Conservation (phyloP, 2,113 vertebrate genomes). For the Macheiramphus alcinus region DNA sequence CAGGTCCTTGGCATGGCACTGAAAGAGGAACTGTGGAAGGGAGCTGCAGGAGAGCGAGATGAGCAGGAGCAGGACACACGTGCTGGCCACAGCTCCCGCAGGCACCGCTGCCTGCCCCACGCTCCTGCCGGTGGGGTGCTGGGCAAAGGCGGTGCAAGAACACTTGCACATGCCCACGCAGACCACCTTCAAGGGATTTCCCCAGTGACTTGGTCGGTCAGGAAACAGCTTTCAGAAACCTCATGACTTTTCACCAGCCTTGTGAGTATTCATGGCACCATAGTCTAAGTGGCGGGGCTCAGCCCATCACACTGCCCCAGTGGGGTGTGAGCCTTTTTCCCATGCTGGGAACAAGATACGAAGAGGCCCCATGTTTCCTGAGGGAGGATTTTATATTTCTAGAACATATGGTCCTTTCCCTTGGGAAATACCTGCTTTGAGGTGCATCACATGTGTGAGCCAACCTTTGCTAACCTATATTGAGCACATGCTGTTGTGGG, state of each 20-base stretch:
- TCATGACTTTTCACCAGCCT: background rate
- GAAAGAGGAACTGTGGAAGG: background rate
- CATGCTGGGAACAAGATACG: background rate
- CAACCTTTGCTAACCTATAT: background rate
- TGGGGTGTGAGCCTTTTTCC: background rate
- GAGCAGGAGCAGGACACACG: fast-evolving
- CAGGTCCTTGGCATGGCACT: background rate
- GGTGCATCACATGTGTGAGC: background rate
- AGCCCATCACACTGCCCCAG: background rate
- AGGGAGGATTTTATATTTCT: background rate
- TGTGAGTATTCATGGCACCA: background rate
- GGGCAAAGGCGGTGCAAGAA: background rate
- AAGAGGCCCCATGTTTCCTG: background rate
- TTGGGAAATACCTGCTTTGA: background rate
- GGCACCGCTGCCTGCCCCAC: background rate
- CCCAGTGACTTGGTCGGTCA: background rate
- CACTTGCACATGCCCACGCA: fast-evolving
- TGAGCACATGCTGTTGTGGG: background rate
- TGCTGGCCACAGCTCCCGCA: background rate
- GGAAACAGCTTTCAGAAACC: background rate
- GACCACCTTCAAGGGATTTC: background rate
- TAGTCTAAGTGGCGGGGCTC: background rate
- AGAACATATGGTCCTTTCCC: background rate
- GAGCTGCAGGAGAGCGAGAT: background rate
- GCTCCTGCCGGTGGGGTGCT: fast-evolving